phyloP scores from a whole-genome alignment of 35 echinoderm and acorn worm species.

The Strongylocentrotus purpuratus region DNA sequence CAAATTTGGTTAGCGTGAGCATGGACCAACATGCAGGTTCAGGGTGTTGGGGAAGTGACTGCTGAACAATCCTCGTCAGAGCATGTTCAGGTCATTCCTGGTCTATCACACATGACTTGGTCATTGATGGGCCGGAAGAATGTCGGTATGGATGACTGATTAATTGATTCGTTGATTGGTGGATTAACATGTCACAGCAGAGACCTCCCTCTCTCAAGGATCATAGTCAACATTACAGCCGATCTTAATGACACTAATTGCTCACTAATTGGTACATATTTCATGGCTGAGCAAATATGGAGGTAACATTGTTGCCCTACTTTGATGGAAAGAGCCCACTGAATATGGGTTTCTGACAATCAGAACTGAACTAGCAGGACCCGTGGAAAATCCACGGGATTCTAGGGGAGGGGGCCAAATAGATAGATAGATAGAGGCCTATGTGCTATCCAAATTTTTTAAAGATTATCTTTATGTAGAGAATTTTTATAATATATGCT shows the following conservation, averaged over 20 bases:
- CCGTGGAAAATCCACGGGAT: too few species aligned
- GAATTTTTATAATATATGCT: too few species aligned
- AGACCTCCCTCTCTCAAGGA: background rate
- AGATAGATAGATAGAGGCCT: too few species aligned
- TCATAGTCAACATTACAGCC: background rate
- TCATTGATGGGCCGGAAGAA: background rate
- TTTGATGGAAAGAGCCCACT: background rate
- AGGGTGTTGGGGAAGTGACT: too few species aligned
- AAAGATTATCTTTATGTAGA: too few species aligned
- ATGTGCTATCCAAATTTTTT: too few species aligned
- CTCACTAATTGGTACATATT: background rate
- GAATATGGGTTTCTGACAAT: background rate
- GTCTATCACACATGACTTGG: background rate
- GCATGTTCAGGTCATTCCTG: background rate
- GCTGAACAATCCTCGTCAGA: background rate
- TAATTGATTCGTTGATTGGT: background rate
- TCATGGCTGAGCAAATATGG: background rate
- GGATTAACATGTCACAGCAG: background rate
- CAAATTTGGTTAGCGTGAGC: too few species aligned
- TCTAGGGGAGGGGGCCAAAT: too few species aligned
- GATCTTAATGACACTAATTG: background rate
- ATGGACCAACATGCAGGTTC: too few species aligned
- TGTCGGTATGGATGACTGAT: background rate
- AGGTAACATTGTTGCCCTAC: background rate
- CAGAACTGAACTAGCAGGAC: too few species aligned